These are phyloP conservation scores for Cynopterus sphinx DNA, from an alignment of 2,797 vertebrate genomes.

Conservation along the genomic window DNA sequence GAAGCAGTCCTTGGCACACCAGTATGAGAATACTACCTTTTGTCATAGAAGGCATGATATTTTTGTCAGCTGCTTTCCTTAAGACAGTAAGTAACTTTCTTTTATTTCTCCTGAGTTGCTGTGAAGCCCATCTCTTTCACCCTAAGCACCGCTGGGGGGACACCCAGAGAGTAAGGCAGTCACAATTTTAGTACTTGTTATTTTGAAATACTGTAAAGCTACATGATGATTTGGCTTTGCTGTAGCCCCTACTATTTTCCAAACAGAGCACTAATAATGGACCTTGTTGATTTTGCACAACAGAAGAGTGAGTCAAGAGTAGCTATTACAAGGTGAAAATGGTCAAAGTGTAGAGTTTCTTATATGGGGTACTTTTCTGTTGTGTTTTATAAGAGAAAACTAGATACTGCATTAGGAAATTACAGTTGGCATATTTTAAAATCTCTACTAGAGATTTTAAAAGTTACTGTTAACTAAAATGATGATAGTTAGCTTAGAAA, in stretches of 20 bases:
- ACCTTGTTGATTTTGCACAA: not conserved
- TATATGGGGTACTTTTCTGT: not conserved
- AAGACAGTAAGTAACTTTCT: not conserved
- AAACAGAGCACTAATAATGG: not conserved
- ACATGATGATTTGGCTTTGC: not conserved
- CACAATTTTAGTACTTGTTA: not conserved
- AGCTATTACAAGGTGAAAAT: not conserved
- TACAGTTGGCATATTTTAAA: not conserved
- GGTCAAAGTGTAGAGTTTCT: not conserved
- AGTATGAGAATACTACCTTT: not conserved
- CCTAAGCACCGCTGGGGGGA: not conserved
- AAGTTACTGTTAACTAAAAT: not conserved
- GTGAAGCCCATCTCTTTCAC: not conserved
- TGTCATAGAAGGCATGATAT: not conserved
- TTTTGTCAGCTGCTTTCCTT: not conserved
- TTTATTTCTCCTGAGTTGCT: not conserved
- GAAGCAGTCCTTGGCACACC: not conserved
- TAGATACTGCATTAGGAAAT: not conserved
- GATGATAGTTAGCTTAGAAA: not conserved
- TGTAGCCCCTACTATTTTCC: not conserved
- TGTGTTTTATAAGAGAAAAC: not conserved
- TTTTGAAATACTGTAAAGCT: not conserved
- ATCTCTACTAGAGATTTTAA: not conserved
- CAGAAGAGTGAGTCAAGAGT: not conserved
- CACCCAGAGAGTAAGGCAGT: not conserved